Percentiles rank a stretch among this genome's conserved stretches.
phyloP scores from a whole-genome alignment of 2,113 vertebrate genomes.

The Platichthys flesus region DNA sequence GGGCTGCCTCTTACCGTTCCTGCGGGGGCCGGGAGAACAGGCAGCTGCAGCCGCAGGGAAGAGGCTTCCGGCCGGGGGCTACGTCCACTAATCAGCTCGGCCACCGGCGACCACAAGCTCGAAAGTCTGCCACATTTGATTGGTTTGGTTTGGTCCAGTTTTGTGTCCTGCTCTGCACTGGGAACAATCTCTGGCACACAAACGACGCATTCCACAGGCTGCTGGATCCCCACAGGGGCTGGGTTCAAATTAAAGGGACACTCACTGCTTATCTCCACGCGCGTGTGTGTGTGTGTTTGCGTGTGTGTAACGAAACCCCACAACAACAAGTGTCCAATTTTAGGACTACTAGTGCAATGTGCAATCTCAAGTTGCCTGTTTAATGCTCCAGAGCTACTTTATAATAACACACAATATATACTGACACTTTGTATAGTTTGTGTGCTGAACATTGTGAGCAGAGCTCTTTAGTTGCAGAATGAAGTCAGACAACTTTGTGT shows the following conservation, averaged over 20 bases:
- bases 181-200: slow-evolving; percentile 79
- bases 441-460: no score
- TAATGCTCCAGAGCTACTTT: neutral
- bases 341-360: neutral
- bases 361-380: neutral
- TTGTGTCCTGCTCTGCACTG: slow-evolving; percentile 59
- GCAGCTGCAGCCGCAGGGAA: slow-evolving; percentile 4
- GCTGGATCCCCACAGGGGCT: slow-evolving; percentile 72
- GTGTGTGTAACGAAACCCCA: slow-evolving; percentile 8
- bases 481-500: neutral
- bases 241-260: slow-evolving; percentile 80
- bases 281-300: neutral
- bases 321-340: slow-evolving; percentile 18
- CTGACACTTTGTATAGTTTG: no score
- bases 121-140: slow-evolving; percentile 41
- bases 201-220: slow-evolving; percentile 80
- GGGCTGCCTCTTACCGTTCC: slow-evolving; percentile 65
- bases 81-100: slow-evolving; percentile 2
- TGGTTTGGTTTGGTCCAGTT: slow-evolving; percentile 50
- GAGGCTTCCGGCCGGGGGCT: neutral
- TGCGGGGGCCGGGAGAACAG: slow-evolving; percentile 7
- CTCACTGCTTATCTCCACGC: slow-evolving; percentile 63
- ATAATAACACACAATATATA: neutral
- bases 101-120: slow-evolving; percentile 15
- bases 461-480: no score